Conservation (phyloP, 2,797 vertebrate species). For the Coccyzus lansbergi region DNA sequence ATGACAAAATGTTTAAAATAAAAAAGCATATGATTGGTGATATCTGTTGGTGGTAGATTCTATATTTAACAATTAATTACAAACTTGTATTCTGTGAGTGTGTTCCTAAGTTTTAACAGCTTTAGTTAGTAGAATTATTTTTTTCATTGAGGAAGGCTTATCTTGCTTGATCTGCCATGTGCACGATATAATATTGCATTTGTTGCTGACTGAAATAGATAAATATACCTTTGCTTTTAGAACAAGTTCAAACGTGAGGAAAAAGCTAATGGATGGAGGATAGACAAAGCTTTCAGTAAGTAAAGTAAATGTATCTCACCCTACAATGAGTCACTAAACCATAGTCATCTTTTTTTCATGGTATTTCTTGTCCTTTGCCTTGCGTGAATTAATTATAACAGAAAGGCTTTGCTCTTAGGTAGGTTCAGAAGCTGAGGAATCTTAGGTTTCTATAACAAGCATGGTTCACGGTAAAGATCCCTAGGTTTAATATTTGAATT, state of each 20-base stretch:
- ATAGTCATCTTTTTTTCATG: neutral
- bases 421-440: neutral
- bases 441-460: neutral
- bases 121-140: neutral
- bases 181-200: neutral
- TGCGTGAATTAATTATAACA: neutral
- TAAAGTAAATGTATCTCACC: neutral
- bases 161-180: neutral
- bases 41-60: neutral
- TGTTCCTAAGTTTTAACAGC: neutral
- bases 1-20: neutral
- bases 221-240: conserved; percentile 75
- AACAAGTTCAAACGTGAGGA: conserved; percentile 99
- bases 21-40: neutral
- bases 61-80: neutral
- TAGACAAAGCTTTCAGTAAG: conserved; percentile 99
- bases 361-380: neutral
- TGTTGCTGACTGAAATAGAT: neutral
- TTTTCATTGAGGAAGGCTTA: neutral
- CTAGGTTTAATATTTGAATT: neutral
- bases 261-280: conserved; percentile 90
- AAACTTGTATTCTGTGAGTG: neutral
- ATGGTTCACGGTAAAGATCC: neutral
- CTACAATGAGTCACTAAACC: neutral
- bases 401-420: neutral